phyloP scores from a whole-genome alignment of 2,888 invertebrate species.

The Theristus sp. region DNA sequence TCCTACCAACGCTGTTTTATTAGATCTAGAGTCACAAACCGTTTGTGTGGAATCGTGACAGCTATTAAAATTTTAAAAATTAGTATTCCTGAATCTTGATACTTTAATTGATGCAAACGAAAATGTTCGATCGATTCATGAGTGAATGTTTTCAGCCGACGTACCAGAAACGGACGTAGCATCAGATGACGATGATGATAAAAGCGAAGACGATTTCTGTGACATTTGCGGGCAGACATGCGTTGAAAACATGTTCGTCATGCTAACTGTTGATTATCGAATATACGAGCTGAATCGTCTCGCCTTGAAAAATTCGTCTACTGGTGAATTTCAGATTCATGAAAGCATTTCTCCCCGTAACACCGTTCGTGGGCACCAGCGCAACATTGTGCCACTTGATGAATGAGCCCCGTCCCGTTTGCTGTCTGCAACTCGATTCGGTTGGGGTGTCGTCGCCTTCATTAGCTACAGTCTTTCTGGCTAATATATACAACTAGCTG shows the following conservation, averaged over 20 bases:
- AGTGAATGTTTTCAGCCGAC: conserved; percentile 1
- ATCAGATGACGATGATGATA: conserved; percentile 35
- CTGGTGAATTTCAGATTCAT: conserved; percentile 55
- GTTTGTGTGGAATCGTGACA: too few relatives aligned
- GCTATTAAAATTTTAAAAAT: too few relatives aligned
- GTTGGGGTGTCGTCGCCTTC: too few relatives aligned
- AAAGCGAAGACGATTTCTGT: conserved; percentile 10
- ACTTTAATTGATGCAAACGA: too few relatives aligned
- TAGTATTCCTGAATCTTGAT: too few relatives aligned
- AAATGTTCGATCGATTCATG: too few relatives aligned
- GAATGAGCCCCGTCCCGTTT: conserved; percentile 81
- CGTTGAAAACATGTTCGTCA: conserved; percentile 12
- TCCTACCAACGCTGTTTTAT: too few relatives aligned
- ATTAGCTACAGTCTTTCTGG: too few relatives aligned
- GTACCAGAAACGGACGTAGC: conserved; percentile 36
- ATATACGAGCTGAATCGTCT: not conserved
- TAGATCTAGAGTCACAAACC: too few relatives aligned
- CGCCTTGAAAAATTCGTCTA: too few relatives aligned
- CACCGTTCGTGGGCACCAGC: conserved; percentile 91
- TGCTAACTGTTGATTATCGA: not conserved
- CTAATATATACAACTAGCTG: too few relatives aligned
- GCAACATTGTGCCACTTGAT: conserved; percentile 90
- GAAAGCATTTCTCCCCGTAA: conserved; percentile 86
- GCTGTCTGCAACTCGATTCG: conserved; percentile 83
- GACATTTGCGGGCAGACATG: conserved; percentile 12